A percentile compares a stretch with the other conserved stretches of the same genome.
Conservation (phyloP, 2,797 vertebrate genomes). For the Hoplostethus atlanticus region DNA sequence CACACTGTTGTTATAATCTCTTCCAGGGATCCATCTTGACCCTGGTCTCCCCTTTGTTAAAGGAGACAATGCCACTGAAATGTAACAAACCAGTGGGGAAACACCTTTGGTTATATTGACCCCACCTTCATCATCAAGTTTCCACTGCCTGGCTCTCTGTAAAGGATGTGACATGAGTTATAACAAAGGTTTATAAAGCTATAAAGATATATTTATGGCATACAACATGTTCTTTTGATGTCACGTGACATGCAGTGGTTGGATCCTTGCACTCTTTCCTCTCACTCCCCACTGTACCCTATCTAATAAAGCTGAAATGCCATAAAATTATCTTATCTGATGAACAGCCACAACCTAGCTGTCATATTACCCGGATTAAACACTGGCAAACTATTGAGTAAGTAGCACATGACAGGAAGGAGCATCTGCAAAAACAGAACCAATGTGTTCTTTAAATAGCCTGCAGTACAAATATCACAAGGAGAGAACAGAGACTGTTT, state of each 20-base stretch:
- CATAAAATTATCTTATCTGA: neutral
- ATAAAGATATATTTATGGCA: too few species aligned
- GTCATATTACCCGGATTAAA: neutral
- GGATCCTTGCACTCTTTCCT: too few species aligned
- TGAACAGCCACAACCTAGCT: neutral
- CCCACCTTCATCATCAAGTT: neutral
- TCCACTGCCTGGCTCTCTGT: too few species aligned
- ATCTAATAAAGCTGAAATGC: neutral
- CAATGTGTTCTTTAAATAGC: conserved; percentile 47
- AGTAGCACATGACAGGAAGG: conserved; percentile 55
- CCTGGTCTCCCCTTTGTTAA: conserved; percentile 13
- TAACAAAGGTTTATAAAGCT: too few species aligned
- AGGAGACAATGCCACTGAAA: conserved; percentile 9
- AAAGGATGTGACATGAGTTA: too few species aligned
- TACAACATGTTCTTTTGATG: too few species aligned
- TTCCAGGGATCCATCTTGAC: neutral
- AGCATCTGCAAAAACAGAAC: conserved; percentile 16
- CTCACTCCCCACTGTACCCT: too few species aligned
- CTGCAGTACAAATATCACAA: conserved; percentile 8
- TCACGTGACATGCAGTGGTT: too few species aligned
- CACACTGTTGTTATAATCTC: neutral
- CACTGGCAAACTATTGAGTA: conserved; percentile 2
- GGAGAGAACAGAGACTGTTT: neutral
- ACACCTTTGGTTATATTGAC: neutral
- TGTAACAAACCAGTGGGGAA: neutral